These are phyloP conservation scores for Geopemphigus sp. DNA, from an alignment of 1,140 invertebrate genomes.

Conservation along the genomic window DNA sequence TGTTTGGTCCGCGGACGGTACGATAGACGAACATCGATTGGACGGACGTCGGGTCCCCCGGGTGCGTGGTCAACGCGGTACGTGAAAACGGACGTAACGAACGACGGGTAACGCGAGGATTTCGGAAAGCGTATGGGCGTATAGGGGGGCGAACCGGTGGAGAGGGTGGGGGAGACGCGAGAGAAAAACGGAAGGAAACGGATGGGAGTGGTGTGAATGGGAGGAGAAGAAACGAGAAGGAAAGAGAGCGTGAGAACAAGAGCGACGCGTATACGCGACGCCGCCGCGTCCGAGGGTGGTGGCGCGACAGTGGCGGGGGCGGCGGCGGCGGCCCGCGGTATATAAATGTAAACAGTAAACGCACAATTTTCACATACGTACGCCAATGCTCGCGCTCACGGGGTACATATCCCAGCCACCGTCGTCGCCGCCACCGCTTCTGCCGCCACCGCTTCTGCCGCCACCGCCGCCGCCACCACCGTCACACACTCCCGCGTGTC, in stretches of 20 bases:
- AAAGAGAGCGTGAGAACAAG: not conserved
- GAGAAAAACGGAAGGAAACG: not conserved
- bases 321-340: not conserved
- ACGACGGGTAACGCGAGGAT: no score
- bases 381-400: conserved; percentile 41
- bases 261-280: not conserved
- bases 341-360: conserved; percentile 34
- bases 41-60: no score
- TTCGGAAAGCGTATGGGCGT: no score
- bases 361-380: conserved; percentile 17
- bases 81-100: no score
- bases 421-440: no score
- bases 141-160: no score
- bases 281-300: conserved; percentile 31
- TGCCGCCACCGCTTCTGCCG: no score
- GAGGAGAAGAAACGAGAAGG: not conserved
- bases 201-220: not conserved
- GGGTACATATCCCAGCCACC: conserved; percentile 20
- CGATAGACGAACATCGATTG: no score
- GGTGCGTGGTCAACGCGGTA: no score
- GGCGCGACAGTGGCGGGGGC: conserved; percentile 18
- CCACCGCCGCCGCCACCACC: no score
- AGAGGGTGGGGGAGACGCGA: not conserved
- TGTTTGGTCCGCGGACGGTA: no score
- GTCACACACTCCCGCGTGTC: not conserved